Percentiles rank a stretch among this genome's conserved stretches.
Evolutionary conservation across 2,888 invertebrate species (phyloP).

Genomic region (Uropetala carovei): DNA sequence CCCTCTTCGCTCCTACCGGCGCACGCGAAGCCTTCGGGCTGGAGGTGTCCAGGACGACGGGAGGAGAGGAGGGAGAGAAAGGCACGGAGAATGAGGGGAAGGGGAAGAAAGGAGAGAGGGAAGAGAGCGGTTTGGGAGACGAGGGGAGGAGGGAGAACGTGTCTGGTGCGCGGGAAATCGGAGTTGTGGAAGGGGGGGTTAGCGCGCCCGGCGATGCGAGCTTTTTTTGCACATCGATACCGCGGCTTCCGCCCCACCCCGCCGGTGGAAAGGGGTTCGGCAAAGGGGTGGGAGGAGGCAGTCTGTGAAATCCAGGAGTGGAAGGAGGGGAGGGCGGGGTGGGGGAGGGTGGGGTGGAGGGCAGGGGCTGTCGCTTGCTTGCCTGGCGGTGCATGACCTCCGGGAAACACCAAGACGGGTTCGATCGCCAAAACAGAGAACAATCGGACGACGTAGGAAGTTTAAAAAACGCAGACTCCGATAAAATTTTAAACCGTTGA

Average conservation of each 20-base stretch:
- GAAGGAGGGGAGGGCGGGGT: background rate
- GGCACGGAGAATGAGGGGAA: background rate
- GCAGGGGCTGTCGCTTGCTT: background rate
- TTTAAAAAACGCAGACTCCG: background rate
- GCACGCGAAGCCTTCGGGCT: background rate
- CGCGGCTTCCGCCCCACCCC: slow-evolving; percentile 48
- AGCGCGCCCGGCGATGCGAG: slow-evolving; percentile 51
- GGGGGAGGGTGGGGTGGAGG: background rate
- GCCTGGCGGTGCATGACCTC: background rate
- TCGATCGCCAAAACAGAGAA: slow-evolving; percentile 63
- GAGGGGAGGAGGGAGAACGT: slow-evolving; percentile 24
- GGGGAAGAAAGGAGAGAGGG: background rate
- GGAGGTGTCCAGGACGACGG: slow-evolving; percentile 34
- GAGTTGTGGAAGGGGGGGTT: slow-evolving; percentile 24
- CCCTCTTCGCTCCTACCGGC: background rate
- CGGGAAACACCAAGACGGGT: slow-evolving; percentile 10
- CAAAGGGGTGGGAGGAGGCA: background rate
- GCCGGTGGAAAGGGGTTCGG: background rate
- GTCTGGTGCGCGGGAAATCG: slow-evolving; percentile 28
- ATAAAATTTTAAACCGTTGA: slow-evolving; percentile 6
- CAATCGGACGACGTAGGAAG: slow-evolving; percentile 16
- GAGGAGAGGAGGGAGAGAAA: background rate
- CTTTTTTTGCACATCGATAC: slow-evolving; percentile 59
- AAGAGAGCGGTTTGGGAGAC: slow-evolving; percentile 18
- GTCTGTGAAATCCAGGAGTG: background rate